A percentile compares a stretch with the other conserved stretches of the same genome.
Conservation (phyloP, 2,113 vertebrate species). For the Psittacula cyanocephala region DNA sequence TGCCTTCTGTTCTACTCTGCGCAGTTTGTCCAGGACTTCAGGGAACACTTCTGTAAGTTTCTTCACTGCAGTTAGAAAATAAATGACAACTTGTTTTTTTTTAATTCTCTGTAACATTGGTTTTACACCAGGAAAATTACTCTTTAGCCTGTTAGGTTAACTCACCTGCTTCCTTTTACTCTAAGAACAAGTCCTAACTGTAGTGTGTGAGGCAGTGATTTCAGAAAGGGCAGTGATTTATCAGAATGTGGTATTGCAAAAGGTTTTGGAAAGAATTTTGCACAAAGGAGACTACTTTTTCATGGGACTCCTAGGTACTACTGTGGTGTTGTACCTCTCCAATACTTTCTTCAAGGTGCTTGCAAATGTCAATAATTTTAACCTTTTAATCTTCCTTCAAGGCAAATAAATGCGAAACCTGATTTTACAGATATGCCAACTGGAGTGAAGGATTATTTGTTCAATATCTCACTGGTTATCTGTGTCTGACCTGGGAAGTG, state of each 20-base stretch:
- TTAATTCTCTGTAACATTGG: not conserved
- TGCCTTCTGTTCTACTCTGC: conserved; percentile 88
- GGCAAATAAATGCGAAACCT: not conserved
- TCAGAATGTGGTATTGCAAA: not conserved
- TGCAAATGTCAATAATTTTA: not conserved
- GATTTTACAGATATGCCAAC: not conserved
- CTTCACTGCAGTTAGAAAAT: conserved; percentile 76
- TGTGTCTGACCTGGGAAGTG: not conserved
- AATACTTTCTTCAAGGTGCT: not conserved
- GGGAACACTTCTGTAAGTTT: conserved; percentile 87
- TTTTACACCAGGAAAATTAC: not conserved
- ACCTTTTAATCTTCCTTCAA: not conserved
- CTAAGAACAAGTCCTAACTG: not conserved
- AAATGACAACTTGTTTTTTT: not conserved
- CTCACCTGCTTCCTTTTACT: not conserved
- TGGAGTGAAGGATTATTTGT: not conserved
- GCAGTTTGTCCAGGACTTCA: conserved; percentile 87
- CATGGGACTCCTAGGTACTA: not conserved
- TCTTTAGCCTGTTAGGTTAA: not conserved
- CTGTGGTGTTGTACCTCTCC: not conserved
- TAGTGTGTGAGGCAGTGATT: not conserved
- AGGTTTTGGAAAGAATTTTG: not conserved
- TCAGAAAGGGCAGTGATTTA: not conserved
- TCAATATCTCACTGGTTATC: not conserved
- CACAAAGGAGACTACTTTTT: not conserved